Base-by-base conservation (phyloP, 2,113 vertebrate species). In the Struthio camelus region DNA sequence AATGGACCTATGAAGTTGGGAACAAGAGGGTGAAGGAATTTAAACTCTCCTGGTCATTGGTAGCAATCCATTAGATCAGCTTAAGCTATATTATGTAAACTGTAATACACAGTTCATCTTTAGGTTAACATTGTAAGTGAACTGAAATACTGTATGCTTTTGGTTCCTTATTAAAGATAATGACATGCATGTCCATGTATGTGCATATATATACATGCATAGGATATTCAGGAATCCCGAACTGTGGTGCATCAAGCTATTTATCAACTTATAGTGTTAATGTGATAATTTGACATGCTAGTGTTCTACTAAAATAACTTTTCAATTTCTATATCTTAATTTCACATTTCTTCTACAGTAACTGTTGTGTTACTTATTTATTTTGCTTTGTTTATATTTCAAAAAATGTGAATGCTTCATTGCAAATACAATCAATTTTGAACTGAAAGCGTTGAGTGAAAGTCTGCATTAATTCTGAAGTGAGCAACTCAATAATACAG, bases 181-280 rank as follows among this genome's bases (percentile, higher is more conserved):
- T 83, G 22, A 53, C 14, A 62, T 3, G 7, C 0, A 0, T 50
- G n/a, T 36, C 44, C 50, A 46, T 28, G 30, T 20, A 15, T 62
- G 15, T 10, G 10, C 23, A 70, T 36, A 77, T 50, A 40, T 7
- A 20, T 22, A 36, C 4, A 27, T 0, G 3, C 0, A 23, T 51
- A 50, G 59, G 1, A 3, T 28, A 42, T 12, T 69, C 58, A 50
- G 17, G 56, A 85, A 11, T 80, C 69, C 50, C n/a, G 72, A 71
- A 62, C 0, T 51, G 20, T 58, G 13, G 4, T 61, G 4, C 7
- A 67, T 64, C 38, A 72, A 72, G 48, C n/a, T 36, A 16, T n/a
- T 24, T 50, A 53, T 40, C 46, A 36, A 36, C 40, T 23, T 32
- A 58, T 32, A 58, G 17, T 58, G 56, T 58, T 34, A 58, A 14